Conservation (phyloP, 2,888 invertebrate genomes). For the Cephus nigrinus region DNA sequence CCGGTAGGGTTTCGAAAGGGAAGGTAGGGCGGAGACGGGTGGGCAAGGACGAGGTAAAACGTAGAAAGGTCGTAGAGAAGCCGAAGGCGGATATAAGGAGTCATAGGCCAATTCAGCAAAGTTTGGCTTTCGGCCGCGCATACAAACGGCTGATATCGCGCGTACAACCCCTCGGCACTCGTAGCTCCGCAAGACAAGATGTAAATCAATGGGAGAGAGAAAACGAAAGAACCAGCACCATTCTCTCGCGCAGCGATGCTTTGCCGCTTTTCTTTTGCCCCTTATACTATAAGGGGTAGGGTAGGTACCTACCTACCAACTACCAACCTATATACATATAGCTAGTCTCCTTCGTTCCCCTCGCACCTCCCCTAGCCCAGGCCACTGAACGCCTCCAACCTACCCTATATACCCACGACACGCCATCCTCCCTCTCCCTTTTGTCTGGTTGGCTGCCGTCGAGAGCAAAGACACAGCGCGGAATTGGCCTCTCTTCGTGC, state of each 20-base stretch:
- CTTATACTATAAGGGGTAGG: slow-evolving; percentile 11
- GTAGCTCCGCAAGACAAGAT: slow-evolving; percentile 55
- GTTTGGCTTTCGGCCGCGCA: slow-evolving; percentile 62
- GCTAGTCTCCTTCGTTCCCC: background rate
- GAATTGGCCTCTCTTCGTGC: slow-evolving; percentile 43
- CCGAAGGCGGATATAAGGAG: slow-evolving; percentile 45
- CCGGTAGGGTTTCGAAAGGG: slow-evolving; percentile 11
- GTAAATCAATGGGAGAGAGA: slow-evolving; percentile 62
- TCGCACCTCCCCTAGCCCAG: background rate
- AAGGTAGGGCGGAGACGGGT: slow-evolving; percentile 31
- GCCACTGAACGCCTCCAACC: slow-evolving; percentile 6
- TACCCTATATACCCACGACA: slow-evolving; percentile 15
- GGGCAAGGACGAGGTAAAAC: slow-evolving; percentile 20
- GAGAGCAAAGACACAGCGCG: slow-evolving; percentile 42
- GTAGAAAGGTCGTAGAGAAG: background rate
- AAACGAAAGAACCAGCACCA: slow-evolving; percentile 48
- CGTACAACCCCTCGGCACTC: slow-evolving; percentile 32
- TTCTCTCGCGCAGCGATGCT: slow-evolving; percentile 27
- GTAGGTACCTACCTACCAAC: background rate
- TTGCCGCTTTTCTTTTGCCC: slow-evolving; percentile 32
- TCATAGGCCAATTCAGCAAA: slow-evolving; percentile 65
- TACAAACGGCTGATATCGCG: slow-evolving; percentile 65
- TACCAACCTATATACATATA: background rate
- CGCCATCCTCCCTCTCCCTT: slow-evolving; percentile 29
- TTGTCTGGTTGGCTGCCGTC: slow-evolving; percentile 45